Conservation (phyloP, 2,888 invertebrate species). For the Meandrusa payeni region DNA sequence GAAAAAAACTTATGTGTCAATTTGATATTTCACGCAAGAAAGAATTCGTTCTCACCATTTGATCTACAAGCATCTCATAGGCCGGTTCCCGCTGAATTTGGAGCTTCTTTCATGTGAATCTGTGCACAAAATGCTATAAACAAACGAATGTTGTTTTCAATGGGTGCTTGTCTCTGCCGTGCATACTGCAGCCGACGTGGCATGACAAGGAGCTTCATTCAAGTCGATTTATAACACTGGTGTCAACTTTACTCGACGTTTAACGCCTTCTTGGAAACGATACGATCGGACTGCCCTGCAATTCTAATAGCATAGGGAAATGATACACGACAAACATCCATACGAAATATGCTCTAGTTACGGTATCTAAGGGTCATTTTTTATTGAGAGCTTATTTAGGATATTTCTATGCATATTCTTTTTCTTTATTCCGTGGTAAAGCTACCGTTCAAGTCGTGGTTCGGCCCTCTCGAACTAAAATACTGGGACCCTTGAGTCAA, state of each 20-base stretch:
- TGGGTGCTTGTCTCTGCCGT: conserved; percentile 23
- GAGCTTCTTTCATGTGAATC: conserved; percentile 37
- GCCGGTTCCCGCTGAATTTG: conserved; percentile 2
- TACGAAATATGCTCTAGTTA: too few species aligned
- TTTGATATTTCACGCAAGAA: neutral
- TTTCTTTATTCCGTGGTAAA: too few species aligned
- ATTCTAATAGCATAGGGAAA: conserved; percentile 3
- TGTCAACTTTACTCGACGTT: conserved; percentile 36
- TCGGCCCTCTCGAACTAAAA: too few species aligned
- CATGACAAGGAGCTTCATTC: conserved; percentile 61
- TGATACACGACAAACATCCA: neutral
- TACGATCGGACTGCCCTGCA: conserved; percentile 12
- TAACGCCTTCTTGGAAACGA: conserved; percentile 47
- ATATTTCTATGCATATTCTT: too few species aligned
- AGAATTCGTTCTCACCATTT: neutral
- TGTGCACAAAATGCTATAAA: conserved; percentile 29
- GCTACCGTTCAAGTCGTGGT: too few species aligned
- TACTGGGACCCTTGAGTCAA: too few species aligned
- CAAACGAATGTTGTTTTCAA: conserved; percentile 14
- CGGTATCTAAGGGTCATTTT: too few species aligned
- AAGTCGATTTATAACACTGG: conserved; percentile 59
- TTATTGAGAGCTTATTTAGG: too few species aligned
- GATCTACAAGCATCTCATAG: conserved; percentile 8
- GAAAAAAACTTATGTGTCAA: neutral
- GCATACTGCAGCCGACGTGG: conserved; percentile 41